Evolutionary conservation across 2,797 vertebrate species (phyloP).

Genomic region (Furcifer pardalis): DNA sequence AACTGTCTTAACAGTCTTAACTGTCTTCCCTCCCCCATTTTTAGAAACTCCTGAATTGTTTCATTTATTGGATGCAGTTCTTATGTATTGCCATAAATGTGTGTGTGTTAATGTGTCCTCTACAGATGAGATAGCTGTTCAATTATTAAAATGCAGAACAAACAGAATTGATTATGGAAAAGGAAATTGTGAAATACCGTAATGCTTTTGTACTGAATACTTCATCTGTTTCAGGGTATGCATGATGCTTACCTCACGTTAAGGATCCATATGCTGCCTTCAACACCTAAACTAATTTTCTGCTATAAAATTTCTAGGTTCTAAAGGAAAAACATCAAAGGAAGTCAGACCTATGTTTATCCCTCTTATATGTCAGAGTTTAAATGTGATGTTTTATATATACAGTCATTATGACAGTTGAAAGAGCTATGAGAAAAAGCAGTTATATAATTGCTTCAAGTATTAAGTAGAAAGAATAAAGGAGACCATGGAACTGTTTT

Average conservation of each 20-base stretch:
- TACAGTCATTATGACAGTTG: constrained; percentile 79
- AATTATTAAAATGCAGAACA: constrained; percentile 61
- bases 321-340: constrained; percentile 70
- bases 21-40: constrained; percentile 23
- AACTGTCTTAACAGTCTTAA: constrained; percentile 1
- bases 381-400: constrained; percentile 79
- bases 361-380: constrained; percentile 77
- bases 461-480: constrained; percentile 72
- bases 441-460: constrained; percentile 79
- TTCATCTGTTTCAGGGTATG: constrained; percentile 30
- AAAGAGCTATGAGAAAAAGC: constrained; percentile 78
- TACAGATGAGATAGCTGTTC: constrained; percentile 53
- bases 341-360: constrained; percentile 76
- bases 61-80: constrained; percentile 47
- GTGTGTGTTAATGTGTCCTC: constrained; percentile 52
- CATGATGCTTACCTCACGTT: constrained; percentile 30
- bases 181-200: constrained; percentile 33
- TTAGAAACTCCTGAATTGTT: constrained; percentile 34
- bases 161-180: constrained; percentile 49
- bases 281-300: constrained; percentile 55
- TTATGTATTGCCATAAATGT: constrained; percentile 43
- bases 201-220: constrained; percentile 41
- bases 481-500: constrained; percentile 71
- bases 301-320: constrained; percentile 64
- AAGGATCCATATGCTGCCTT: constrained; percentile 53